Percentiles rank a stretch among this genome's conserved stretches.
Conservation (phyloP, 2,797 vertebrate species). For the Sylvilagus floridanus region DNA sequence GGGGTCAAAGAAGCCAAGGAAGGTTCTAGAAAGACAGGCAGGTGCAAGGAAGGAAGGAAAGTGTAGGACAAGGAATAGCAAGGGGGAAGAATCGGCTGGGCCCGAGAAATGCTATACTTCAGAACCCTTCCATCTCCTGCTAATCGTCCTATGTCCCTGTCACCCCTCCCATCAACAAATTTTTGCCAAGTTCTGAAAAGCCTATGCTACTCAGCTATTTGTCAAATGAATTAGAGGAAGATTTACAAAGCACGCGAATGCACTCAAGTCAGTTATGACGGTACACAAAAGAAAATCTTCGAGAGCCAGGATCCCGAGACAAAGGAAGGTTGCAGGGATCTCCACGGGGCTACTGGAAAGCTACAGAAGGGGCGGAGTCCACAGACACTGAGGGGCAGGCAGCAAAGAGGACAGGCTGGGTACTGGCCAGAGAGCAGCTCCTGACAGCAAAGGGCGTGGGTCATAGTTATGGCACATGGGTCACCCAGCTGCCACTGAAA, state of each 20-base stretch:
- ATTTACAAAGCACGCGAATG: neutral
- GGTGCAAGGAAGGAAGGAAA: neutral
- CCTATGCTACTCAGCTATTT: neutral
- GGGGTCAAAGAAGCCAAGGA: neutral
- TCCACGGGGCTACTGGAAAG: neutral
- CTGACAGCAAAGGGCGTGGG: neutral
- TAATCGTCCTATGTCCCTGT: neutral
- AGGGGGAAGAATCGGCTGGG: neutral
- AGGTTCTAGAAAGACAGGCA: neutral
- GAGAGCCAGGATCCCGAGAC: neutral
- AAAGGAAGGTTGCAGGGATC: neutral
- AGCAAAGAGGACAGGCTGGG: neutral
- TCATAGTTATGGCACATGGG: neutral
- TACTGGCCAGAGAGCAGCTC: neutral
- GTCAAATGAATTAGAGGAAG: constrained; percentile 7
- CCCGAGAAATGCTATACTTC: neutral
- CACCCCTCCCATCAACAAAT: constrained; percentile 16
- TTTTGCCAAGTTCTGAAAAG: constrained; percentile 48
- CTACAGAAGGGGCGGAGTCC: neutral
- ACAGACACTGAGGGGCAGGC: neutral
- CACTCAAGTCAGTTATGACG: neutral
- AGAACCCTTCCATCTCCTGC: neutral
- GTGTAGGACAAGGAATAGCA: neutral
- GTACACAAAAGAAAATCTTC: neutral
- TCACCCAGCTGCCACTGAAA: neutral